Percentiles rank a stretch among this genome's conserved stretches.
Conservation (phyloP, 2,888 invertebrate species). For the Trilocha varians region DNA sequence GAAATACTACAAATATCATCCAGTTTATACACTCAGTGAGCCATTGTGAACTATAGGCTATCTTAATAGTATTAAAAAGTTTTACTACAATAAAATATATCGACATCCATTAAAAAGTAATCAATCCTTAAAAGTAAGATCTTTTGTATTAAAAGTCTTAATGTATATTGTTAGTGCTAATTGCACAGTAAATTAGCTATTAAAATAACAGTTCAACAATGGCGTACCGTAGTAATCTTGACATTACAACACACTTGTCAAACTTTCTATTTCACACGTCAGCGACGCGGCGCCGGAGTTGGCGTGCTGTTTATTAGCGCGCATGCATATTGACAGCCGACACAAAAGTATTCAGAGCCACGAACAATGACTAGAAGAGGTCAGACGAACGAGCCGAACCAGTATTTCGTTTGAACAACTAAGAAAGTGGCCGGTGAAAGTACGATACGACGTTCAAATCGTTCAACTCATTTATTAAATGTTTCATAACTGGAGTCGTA, state of each 20-base stretch:
- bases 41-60: too few relatives aligned
- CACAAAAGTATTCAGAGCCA: constrained; percentile 34
- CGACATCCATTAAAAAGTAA: too few relatives aligned
- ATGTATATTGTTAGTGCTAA: neutral
- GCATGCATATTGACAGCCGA: constrained; percentile 29
- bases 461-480: constrained; percentile 49
- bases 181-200: neutral
- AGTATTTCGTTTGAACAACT: constrained; percentile 40
- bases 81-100: too few relatives aligned
- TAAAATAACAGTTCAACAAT: neutral
- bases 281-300: constrained; percentile 43
- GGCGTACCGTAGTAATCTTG: constrained; percentile 12
- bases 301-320: constrained; percentile 24
- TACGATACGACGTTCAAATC: constrained; percentile 51
- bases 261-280: constrained; percentile 27
- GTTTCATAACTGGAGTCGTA: constrained; percentile 58
- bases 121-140: too few relatives aligned
- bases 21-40: too few relatives aligned
- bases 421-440: constrained; percentile 66
- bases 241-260: constrained; percentile 4
- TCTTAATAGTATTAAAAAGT: too few relatives aligned
- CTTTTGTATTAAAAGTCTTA: too few relatives aligned
- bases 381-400: constrained; percentile 47
- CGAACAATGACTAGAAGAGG: constrained; percentile 49
- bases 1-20: too few relatives aligned